phyloP scores from a whole-genome alignment of 2,113 vertebrate genomes.

The Tinamus guttatus region DNA sequence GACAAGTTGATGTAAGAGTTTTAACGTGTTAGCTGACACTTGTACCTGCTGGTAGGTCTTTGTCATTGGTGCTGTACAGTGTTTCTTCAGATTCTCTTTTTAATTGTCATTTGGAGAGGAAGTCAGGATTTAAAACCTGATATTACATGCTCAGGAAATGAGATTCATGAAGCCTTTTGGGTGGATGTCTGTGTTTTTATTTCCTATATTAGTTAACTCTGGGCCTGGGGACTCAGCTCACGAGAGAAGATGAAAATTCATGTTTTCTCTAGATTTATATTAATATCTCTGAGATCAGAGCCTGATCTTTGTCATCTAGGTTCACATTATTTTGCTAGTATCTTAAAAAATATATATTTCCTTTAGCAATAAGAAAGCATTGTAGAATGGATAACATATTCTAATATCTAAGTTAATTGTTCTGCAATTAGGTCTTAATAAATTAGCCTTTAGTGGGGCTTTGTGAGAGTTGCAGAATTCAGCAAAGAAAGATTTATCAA shows the following conservation, averaged over 20 bases:
- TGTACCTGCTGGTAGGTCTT: background rate
- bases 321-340: background rate
- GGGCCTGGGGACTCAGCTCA: background rate
- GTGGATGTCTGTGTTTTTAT: background rate
- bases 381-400: background rate
- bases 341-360: background rate
- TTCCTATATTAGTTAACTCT: background rate
- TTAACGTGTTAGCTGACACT: background rate
- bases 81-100: background rate
- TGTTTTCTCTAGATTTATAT: background rate
- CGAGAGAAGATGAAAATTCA: background rate
- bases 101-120: background rate
- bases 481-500: background rate
- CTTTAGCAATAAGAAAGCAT: background rate
- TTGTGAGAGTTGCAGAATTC: background rate
- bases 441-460: background rate
- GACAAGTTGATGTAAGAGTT: background rate
- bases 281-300: background rate
- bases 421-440: background rate
- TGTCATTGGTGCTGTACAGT: background rate
- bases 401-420: background rate
- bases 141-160: background rate
- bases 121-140: background rate
- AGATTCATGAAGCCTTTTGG: background rate
- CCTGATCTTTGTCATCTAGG: background rate